These are phyloP conservation scores for Carlito syrichta DNA, from an alignment of 2,113 vertebrate species.

Conservation along the genomic window DNA sequence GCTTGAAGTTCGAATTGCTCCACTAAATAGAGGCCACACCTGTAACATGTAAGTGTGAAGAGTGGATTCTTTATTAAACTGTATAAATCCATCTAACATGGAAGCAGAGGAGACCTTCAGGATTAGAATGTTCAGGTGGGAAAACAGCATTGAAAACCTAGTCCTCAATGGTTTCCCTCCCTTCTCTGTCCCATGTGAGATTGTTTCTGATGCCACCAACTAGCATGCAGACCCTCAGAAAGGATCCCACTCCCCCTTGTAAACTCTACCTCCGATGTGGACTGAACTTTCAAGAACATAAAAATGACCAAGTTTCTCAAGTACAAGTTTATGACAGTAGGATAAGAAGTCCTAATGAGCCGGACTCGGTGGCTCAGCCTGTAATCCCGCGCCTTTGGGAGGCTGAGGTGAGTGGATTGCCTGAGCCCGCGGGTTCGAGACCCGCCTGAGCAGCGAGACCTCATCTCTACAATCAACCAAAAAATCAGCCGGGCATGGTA, in stretches of 20 bases:
- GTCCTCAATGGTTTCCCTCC: neutral
- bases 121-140: neutral
- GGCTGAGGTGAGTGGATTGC: too few species aligned
- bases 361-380: too few species aligned
- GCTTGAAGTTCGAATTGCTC: neutral
- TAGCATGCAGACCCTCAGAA: neutral
- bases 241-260: neutral
- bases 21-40: neutral
- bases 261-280: neutral
- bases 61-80: neutral
- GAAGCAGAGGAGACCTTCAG: neutral
- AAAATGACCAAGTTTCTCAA: neutral
- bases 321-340: neutral
- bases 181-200: neutral
- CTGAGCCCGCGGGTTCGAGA: too few species aligned
- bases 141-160: neutral
- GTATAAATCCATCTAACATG: neutral
- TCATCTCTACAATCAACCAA: too few species aligned
- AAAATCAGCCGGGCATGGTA: too few species aligned
- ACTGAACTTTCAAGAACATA: neutral
- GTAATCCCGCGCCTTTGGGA: too few species aligned
- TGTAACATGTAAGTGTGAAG: neutral
- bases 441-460: too few species aligned
- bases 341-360: neutral
- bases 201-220: neutral